phyloP scores from a whole-genome alignment of 2,888 invertebrate genomes.

The Agriopis leucophaearia region DNA sequence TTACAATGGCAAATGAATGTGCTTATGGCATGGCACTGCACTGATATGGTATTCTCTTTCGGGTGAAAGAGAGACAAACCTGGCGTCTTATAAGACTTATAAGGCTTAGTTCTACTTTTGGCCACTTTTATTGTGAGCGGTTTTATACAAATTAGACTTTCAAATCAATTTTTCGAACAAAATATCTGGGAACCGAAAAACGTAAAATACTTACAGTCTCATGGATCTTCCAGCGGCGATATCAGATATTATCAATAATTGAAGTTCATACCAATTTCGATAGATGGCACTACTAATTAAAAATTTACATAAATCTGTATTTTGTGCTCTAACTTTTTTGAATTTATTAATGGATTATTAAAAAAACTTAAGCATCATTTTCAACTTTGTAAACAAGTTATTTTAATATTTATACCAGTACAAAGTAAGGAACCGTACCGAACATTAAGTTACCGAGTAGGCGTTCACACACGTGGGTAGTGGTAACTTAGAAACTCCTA shows the following conservation, averaged over 20 bases:
- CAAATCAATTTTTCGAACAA: no score
- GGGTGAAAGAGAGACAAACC: no score
- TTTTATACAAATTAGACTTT: no score
- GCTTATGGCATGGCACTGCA: no score
- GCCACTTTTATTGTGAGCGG: no score
- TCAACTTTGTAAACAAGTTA: background rate
- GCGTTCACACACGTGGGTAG: constrained; percentile 56
- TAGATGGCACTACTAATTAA: constrained; percentile 5
- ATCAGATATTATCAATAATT: background rate
- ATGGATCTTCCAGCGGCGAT: background rate
- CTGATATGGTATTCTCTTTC: no score
- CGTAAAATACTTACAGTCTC: no score
- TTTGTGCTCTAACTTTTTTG: no score
- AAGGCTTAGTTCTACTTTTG: background rate
- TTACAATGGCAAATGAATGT: background rate
- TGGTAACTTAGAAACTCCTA: constrained; percentile 63
- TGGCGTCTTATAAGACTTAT: no score
- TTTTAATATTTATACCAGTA: background rate
- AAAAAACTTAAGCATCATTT: background rate
- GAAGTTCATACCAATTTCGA: background rate
- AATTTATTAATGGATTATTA: background rate
- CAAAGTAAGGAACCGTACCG: no score
- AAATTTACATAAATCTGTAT: no score
- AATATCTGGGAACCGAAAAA: no score
- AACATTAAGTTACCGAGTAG: constrained; percentile 22